Base-by-base conservation (phyloP, 1,140 invertebrate species). In the Rhopalosiphum maidis region DNA sequence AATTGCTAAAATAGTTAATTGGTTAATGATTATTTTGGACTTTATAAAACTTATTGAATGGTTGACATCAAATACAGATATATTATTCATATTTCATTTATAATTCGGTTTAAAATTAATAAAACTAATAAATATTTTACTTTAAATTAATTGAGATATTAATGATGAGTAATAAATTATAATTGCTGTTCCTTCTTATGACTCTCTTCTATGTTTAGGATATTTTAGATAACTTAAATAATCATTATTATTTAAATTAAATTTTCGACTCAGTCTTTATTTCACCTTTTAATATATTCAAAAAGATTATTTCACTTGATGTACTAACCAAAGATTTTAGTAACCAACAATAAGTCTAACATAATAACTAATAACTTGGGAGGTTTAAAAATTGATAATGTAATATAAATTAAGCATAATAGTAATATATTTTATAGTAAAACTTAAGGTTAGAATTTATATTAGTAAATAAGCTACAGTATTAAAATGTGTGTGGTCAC, bases 81-180 rank as follows among this genome's bases (percentile, higher is more conserved):
- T n/a, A 68, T 25, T 60, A n/a, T 68, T n/a, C 0, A n/a, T 68
- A 15, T 68, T n/a, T 68, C 0, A 18, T 77, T 77, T n/a, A 6
- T n/a, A n/a, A 77, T 77, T 77, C n/a, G 60, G 60, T 77, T 77
- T n/a, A 68, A 68, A 68, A 68, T 60, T 60, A 68, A 68, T 68
- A 68, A n/a, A 18, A 68, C 15, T 77, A 77, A 77, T n/a, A 77
- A 68, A 15, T 68, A n/a, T 68, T 30, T 77, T 35, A 5, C 21
- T 77, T 77, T 77, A 15, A 15, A n/a, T 68, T 68, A 77, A 77
- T 77, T n/a, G 30, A 68, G 15, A 35, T 77, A 35, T n/a, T 35
- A 77, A 68, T 68, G 30, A 77, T n/a, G 60, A 77, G 30, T n/a
- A n/a, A 77, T 60, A 60, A 60, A 60, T n/a, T 77, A 77, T n/a